Evolutionary conservation across 1,140 invertebrate species (phyloP), one percentile per base, ranked within the genome.

Genomic region (Drosophila carrolli): DNA sequence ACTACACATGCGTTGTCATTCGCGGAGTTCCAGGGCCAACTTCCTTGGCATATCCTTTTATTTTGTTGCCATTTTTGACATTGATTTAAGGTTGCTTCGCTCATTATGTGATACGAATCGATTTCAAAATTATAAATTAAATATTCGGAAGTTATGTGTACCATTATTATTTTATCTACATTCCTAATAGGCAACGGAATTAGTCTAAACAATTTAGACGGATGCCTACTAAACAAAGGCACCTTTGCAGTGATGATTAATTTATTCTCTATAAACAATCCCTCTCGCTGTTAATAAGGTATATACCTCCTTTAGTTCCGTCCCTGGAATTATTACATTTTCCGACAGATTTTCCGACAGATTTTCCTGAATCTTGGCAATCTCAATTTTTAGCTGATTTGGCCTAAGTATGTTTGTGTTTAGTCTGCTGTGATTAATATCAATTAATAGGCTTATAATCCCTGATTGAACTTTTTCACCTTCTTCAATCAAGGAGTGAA

Each of bases 91-190:
- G 19, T 41, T 40, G 51, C 37, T 54, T 54, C 51, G 11, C 9
- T 40, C 51, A 38, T 40, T 27, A 47, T n/a, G 6, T 47, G 6
- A 54, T 54, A 38, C 1, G 35, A 54, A 54, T n/a, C 19, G 1
- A 54, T 54, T 10, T 54, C 35, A 47, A 47, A 27, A 47, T 47
- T 47, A 47, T 47, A 47, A 29, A 47, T 40, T 14, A 55, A 55
- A 27, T 23, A 55, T 40, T 55, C 37, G 35, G 16, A 23, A n/a
- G 53, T n/a, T 27, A 6, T 55, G 4, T 55, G 37, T 3, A 40
- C 53, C 37, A 27, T 40, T 9, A 40, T 55, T 11, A 55, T 19
- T 19, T 19, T 19, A 19, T 19, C 19, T 19, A 19, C 19, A 19
- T 19, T 19, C 19, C 16, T 8, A 8, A 55, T 55, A 5, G 53